Conservation (phyloP, 2,113 vertebrate species). For the Poecile atricapillus region DNA sequence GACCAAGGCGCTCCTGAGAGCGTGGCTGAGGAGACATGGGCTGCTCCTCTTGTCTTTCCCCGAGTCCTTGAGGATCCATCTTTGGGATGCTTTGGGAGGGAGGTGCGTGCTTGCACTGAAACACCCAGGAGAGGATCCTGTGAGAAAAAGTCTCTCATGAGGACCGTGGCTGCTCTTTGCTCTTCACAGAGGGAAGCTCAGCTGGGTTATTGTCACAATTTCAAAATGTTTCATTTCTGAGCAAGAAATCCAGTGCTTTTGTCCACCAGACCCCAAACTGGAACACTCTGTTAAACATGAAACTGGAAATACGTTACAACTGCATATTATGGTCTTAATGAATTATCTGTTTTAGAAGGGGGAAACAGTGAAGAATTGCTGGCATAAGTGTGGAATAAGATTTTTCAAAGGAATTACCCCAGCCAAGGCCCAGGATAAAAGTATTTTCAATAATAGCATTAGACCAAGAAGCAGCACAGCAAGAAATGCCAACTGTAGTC, state of each 20-base stretch:
- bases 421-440: conserved; percentile 55
- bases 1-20: accelerated
- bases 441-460: conserved; percentile 65
- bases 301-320: neutral
- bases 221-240: neutral
- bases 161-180: neutral
- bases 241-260: neutral
- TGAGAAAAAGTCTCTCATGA: neutral
- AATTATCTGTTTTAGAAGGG: conserved; percentile 27
- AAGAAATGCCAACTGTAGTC: conserved; percentile 59
- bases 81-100: neutral
- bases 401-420: conserved; percentile 55
- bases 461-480: conserved; percentile 54
- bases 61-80: neutral
- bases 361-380: conserved; percentile 27
- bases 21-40: neutral
- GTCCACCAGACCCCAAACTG: neutral
- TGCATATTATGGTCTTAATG: neutral
- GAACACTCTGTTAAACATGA: accelerated
- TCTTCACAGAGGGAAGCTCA: neutral
- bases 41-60: neutral
- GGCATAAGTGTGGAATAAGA: conserved; percentile 7
- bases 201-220: neutral
- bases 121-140: neutral
- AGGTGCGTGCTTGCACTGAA: neutral